Percentiles rank a stretch among this genome's conserved stretches.
Conservation (phyloP, 2,113 vertebrate genomes). For the Lasiurus borealis region DNA sequence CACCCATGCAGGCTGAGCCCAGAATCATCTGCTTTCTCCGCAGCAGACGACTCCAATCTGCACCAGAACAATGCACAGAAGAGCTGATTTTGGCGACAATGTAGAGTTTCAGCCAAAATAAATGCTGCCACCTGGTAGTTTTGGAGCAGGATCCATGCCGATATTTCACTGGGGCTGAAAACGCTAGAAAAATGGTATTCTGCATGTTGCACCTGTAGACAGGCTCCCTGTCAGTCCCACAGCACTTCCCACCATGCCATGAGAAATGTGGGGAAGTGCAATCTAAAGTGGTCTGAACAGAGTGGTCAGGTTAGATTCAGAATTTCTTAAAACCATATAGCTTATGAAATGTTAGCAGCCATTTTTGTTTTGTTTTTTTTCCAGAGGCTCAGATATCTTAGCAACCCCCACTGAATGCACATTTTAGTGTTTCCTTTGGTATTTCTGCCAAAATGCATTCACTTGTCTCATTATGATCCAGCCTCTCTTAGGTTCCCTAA, state of each 20-base stretch:
- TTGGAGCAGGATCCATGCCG: neutral
- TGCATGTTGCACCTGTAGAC: neutral
- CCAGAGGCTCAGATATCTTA: neutral
- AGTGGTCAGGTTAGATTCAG: neutral
- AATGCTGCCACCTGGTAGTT: conserved; percentile 33
- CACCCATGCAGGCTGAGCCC: neutral
- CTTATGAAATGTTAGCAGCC: neutral
- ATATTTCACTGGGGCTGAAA: conserved; percentile 21
- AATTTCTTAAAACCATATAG: neutral
- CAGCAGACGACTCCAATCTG: neutral
- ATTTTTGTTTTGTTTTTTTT: no score
- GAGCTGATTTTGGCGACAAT: neutral
- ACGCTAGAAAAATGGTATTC: neutral
- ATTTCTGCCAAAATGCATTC: neutral
- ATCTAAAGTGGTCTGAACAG: neutral
- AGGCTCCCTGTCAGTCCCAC: neutral
- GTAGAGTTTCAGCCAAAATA: conserved; percentile 41
- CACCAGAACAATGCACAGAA: neutral
- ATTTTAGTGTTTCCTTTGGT: neutral
- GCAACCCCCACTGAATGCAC: neutral
- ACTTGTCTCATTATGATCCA: neutral
- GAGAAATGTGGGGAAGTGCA: neutral
- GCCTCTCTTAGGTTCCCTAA: neutral
- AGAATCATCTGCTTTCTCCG: neutral
- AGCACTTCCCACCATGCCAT: no score